Evolutionary conservation across 2,888 invertebrate genomes (phyloP).

Genomic region (Ypsolopha scabrella): DNA sequence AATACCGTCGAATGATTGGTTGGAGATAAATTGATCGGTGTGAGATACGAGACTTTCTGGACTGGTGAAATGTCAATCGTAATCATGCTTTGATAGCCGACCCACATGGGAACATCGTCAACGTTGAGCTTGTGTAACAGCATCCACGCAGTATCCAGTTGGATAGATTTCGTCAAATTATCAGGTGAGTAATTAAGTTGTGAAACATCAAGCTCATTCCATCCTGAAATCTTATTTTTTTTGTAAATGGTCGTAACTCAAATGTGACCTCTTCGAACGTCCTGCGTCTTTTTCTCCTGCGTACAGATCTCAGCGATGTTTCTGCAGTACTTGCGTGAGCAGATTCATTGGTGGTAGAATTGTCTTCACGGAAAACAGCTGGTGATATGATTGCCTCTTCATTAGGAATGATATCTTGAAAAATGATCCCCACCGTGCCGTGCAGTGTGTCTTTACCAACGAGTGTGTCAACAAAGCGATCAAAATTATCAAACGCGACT

Average conservation of each 20-base stretch:
- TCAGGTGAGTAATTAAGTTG: slow-evolving; percentile 11
- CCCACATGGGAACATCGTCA: background rate
- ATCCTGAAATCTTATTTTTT: slow-evolving; percentile 9
- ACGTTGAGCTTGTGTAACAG: background rate
- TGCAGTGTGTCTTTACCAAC: slow-evolving; percentile 8
- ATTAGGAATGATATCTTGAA: slow-evolving; percentile 4
- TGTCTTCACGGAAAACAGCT: slow-evolving; percentile 8
- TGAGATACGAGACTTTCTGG: background rate
- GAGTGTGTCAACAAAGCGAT: slow-evolving; percentile 1
- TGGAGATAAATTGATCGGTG: slow-evolving; percentile 1
- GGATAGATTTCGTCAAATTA: slow-evolving; percentile 19
- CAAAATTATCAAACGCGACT: slow-evolving; percentile 10
- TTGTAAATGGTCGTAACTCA: slow-evolving; percentile 9
- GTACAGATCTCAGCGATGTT: slow-evolving; percentile 4
- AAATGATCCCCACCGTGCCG: slow-evolving; percentile 12
- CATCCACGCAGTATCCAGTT: slow-evolving; percentile 5
- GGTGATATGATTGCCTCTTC: slow-evolving; percentile 4
- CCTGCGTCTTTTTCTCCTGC: slow-evolving; percentile 3
- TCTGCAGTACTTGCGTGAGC: slow-evolving; percentile 5
- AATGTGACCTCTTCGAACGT: slow-evolving; percentile 7
- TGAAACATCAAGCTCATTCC: slow-evolving; percentile 8
- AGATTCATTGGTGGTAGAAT: slow-evolving; percentile 8
- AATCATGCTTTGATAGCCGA: background rate
- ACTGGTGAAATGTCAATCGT: background rate
- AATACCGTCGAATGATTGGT: background rate